Conservation (phyloP, 2,888 invertebrate species). For the Dynastes maya region DNA sequence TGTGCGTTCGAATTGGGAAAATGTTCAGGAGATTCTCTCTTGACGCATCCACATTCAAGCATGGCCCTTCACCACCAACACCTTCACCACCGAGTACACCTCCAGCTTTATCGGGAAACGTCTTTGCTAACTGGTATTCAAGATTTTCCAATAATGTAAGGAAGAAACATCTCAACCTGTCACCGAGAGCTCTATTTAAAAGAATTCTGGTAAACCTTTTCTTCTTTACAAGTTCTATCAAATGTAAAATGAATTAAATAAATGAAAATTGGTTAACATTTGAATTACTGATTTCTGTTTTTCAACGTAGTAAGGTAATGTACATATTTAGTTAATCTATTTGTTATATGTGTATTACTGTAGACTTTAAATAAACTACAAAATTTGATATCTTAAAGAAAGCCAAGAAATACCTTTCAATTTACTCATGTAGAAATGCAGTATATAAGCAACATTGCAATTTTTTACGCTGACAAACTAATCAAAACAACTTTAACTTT, state of each 20-base stretch:
- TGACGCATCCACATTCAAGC: constrained; percentile 54
- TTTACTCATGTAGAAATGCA: not conserved
- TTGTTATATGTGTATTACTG: too few species aligned
- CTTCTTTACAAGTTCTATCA: too few species aligned
- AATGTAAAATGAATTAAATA: too few species aligned
- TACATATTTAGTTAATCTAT: too few species aligned
- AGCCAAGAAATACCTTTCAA: not conserved
- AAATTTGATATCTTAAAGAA: not conserved
- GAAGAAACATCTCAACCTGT: constrained; percentile 60
- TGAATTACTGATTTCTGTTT: too few species aligned
- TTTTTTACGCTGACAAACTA: not conserved
- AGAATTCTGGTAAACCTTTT: constrained; percentile 60
- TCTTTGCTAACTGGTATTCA: constrained; percentile 65
- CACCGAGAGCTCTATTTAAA: constrained; percentile 63
- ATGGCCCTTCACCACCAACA: constrained; percentile 57
- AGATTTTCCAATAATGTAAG: constrained; percentile 63
- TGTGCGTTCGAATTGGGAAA: not conserved
- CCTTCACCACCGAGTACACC: constrained; percentile 62
- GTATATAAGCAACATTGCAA: not conserved
- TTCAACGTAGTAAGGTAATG: too few species aligned
- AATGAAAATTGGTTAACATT: too few species aligned
- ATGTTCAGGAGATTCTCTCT: constrained; percentile 59
- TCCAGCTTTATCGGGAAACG: constrained; percentile 58
- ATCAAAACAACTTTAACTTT: constrained; percentile 14
- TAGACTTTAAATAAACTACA: too few species aligned